phyloP scores from a whole-genome alignment of 2,888 invertebrate species.

The Eupithecia subfuscata region DNA sequence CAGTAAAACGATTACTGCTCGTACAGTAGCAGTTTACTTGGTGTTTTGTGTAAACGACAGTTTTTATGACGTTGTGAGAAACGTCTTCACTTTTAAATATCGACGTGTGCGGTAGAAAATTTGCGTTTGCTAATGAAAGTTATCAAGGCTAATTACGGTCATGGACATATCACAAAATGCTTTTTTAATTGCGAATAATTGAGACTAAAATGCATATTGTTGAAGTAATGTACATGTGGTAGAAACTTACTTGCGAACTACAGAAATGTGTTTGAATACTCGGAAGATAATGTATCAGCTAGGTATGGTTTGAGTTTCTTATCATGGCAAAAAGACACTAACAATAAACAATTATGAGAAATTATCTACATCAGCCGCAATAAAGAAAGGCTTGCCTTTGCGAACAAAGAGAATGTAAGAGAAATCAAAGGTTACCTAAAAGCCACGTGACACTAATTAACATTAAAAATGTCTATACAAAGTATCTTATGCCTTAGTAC shows the following conservation, averaged over 20 bases:
- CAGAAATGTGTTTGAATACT: conserved; percentile 13
- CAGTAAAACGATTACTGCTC: conserved; percentile 22
- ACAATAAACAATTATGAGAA: conserved; percentile 31
- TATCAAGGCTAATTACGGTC: too few species aligned
- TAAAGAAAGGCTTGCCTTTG: conserved; percentile 27
- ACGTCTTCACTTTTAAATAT: not conserved
- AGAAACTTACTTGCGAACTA: not conserved
- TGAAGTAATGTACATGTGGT: not conserved
- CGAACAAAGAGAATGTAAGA: conserved; percentile 13
- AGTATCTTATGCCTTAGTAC: conserved; percentile 57
- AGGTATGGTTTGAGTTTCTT: conserved; percentile 27
- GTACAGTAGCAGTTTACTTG: conserved; percentile 13
- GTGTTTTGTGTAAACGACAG: conserved; percentile 7
- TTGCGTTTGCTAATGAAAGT: not conserved
- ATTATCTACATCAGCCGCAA: conserved; percentile 21
- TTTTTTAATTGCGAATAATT: too few species aligned
- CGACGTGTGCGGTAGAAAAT: not conserved
- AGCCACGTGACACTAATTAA: conserved; percentile 38
- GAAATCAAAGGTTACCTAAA: conserved; percentile 10
- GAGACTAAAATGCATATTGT: too few species aligned
- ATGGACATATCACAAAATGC: too few species aligned
- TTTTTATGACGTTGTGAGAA: not conserved
- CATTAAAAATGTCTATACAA: conserved; percentile 44
- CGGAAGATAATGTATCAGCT: conserved; percentile 21
- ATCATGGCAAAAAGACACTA: conserved; percentile 21